phyloP scores from a whole-genome alignment of 1,140 invertebrate species.

The Lucilia cuprina region DNA sequence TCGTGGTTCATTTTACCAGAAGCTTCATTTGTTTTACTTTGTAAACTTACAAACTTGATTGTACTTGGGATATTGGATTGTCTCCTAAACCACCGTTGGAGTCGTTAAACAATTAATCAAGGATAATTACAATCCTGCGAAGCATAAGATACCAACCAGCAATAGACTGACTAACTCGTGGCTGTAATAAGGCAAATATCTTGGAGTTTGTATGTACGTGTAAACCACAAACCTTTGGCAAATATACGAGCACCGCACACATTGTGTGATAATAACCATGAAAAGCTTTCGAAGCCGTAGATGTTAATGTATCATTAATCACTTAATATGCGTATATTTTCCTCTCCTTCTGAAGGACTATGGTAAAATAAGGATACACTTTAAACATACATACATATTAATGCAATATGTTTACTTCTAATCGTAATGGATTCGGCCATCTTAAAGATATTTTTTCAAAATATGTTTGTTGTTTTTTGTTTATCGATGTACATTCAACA shows the following conservation, averaged over 20 bases:
- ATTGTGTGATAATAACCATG: conserved; percentile 25
- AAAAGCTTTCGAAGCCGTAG: conserved; percentile 2
- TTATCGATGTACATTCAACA: no score
- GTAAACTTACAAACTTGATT: neutral
- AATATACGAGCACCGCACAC: neutral
- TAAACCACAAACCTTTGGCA: neutral
- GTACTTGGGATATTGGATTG: neutral
- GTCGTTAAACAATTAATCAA: conserved; percentile 40
- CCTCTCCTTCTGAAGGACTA: neutral
- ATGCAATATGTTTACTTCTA: neutral
- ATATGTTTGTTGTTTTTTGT: no score
- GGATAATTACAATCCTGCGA: conserved; percentile 37
- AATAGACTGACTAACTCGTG: neutral
- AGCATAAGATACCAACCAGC: neutral
- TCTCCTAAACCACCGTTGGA: conserved; percentile 18
- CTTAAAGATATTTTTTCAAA: neutral
- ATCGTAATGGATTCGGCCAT: neutral
- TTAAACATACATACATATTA: conserved; percentile 9
- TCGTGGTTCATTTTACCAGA: neutral
- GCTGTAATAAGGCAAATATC: neutral
- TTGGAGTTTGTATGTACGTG: neutral
- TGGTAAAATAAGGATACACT: neutral
- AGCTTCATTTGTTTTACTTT: conserved; percentile 27
- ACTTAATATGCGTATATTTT: conserved; percentile 35
- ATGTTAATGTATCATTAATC: conserved; percentile 38